Conservation (phyloP, 2,113 vertebrate genomes). For the Microcebus murinus region DNA sequence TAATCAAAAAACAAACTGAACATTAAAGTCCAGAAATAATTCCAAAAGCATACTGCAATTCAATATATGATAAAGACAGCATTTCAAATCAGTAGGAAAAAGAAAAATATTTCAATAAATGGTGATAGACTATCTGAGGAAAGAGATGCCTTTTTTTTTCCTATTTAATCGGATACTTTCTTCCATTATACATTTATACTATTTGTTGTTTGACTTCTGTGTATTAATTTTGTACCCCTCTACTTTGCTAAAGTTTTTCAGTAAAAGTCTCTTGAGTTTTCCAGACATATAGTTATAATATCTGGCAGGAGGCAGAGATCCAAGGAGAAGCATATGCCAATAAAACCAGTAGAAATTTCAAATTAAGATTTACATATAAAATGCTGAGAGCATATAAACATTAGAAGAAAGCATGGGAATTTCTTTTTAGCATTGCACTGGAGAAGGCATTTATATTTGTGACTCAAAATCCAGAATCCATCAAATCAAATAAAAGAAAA, state of each 20-base stretch:
- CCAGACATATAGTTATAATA: conserved; percentile 12
- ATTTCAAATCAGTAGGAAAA: not conserved
- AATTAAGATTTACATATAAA: conserved; percentile 6
- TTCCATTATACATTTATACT: not conserved
- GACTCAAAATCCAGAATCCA: conserved; percentile 31
- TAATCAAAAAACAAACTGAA: not conserved
- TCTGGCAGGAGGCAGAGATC: not conserved
- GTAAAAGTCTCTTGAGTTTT: conserved; percentile 28
- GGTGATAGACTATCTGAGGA: not conserved
- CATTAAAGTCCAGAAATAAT: conserved; percentile 25
- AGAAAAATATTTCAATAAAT: conserved; percentile 19
- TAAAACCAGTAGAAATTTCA: conserved; percentile 45
- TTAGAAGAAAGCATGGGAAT: not conserved
- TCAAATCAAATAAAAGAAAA: not conserved
- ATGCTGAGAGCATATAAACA: not conserved
- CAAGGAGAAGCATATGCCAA: not conserved
- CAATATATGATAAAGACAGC: not conserved
- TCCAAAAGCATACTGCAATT: not conserved
- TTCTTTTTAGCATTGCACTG: not conserved
- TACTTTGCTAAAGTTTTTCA: conserved; percentile 33
- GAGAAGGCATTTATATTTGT: not conserved
- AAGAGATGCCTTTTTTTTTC: not conserved
- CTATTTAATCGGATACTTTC: not conserved
- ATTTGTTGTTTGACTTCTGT: conserved; percentile 26
- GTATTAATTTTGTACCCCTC: conserved; percentile 35